Percentiles rank a stretch among this genome's conserved stretches.
phyloP scores from a whole-genome alignment of 2,888 invertebrate genomes.

The Oasisia sp. region DNA sequence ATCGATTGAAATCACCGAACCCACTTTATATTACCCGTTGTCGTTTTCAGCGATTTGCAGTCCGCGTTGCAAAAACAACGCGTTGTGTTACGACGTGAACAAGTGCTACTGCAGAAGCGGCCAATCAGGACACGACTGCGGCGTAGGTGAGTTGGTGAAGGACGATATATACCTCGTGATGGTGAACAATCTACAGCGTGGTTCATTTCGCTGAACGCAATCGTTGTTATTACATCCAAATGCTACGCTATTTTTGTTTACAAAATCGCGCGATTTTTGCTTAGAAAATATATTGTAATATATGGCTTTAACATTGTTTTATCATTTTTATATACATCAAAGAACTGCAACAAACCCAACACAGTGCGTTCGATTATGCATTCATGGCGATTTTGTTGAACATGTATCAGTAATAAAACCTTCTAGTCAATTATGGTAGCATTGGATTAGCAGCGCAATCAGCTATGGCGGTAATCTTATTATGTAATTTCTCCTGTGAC shows the following conservation, averaged over 20 bases:
- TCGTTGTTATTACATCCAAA: background rate
- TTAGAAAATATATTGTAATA: no score
- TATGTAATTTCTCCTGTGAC: background rate
- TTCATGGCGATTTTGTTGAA: no score
- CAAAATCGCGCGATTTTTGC: no score
- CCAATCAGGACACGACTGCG: background rate
- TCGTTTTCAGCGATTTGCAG: background rate
- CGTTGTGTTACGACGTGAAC: background rate
- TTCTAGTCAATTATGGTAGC: no score
- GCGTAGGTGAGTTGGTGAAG: background rate
- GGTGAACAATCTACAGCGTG: background rate
- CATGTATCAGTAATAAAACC: no score
- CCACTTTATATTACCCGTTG: background rate
- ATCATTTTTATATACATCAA: no score
- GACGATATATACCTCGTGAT: background rate
- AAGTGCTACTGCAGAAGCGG: background rate
- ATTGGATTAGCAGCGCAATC: no score
- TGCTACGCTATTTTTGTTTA: no score
- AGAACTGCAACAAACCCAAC: no score
- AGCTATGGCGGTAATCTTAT: background rate
- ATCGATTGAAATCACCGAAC: no score
- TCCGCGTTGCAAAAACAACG: background rate
- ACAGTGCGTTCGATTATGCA: no score
- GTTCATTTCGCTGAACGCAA: background rate
- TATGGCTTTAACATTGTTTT: no score